Percentiles rank a stretch among this genome's conserved stretches.
Evolutionary conservation across 2,797 vertebrate genomes (phyloP).

Genomic region (Taenioides sp.): DNA sequence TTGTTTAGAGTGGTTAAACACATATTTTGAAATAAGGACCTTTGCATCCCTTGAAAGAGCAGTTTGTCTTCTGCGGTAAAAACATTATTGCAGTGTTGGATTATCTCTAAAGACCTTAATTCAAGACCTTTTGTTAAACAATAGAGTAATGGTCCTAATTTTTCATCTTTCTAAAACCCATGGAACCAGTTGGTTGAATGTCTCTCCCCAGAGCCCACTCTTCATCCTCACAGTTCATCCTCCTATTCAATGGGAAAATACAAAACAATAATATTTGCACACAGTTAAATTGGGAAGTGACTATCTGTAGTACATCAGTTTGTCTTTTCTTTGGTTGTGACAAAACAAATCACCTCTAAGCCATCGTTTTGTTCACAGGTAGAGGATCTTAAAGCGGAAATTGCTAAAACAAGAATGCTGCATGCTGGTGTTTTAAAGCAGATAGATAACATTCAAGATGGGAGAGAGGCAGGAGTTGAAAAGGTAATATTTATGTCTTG

Average conservation of each 20-base stretch:
- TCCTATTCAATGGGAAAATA: neutral
- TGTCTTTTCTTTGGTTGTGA: neutral
- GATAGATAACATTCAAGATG: constrained; percentile 61
- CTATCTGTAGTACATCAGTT: neutral
- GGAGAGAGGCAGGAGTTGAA: constrained; percentile 65
- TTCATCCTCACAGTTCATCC: neutral
- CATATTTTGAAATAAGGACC: no score
- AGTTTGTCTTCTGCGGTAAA: no score
- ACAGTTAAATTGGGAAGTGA: neutral
- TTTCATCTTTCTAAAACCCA: no score
- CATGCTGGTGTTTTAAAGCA: constrained; percentile 70
- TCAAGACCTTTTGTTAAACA: no score
- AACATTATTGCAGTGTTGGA: neutral
- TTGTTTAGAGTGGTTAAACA: neutral
- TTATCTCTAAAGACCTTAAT: neutral
- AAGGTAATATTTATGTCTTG: constrained; percentile 50
- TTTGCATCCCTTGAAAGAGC: no score
- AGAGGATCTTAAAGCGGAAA: constrained; percentile 73
- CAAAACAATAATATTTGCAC: no score
- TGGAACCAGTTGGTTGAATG: no score
- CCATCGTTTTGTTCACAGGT: constrained; percentile 59
- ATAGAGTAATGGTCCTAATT: no score
- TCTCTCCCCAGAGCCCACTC: no score
- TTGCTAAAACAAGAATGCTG: constrained; percentile 71
- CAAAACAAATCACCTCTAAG: neutral